Percentiles rank a stretch among this genome's conserved stretches.
Conservation (phyloP, 1,140 invertebrate genomes). For the Coptotermes formosanus region DNA sequence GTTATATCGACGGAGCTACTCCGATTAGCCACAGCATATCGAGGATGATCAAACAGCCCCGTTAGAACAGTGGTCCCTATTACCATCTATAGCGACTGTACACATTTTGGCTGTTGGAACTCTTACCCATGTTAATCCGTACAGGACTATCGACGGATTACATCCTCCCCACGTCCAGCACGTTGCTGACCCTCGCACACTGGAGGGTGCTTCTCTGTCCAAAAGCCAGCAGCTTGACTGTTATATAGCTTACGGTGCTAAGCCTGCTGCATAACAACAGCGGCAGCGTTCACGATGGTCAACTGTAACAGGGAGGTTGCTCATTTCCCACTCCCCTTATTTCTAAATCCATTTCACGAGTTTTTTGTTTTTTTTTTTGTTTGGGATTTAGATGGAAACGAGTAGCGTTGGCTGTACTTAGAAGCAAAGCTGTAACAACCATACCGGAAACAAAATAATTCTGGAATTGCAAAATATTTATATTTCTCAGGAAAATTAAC, state of each 20-base stretch:
- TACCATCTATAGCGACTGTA: not conserved
- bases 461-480: not conserved
- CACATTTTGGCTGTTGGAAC: not conserved
- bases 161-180: not conserved
- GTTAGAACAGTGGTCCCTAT: not conserved
- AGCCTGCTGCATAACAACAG: not conserved
- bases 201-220: not conserved
- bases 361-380: not conserved
- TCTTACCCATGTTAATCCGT: not conserved
- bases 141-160: conserved; percentile 4
- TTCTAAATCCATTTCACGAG: not conserved
- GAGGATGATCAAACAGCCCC: not conserved
- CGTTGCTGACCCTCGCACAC: not conserved
- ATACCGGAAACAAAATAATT: not conserved
- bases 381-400: not conserved
- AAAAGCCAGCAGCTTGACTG: not conserved
- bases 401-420: not conserved
- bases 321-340: not conserved
- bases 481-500: not conserved
- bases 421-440: not conserved
- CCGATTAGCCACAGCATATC: no score
- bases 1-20: no score
- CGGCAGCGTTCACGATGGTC: not conserved
- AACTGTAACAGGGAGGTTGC: not conserved
- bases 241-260: not conserved